phyloP scores from a whole-genome alignment of 2,888 invertebrate species.

The Acronicta leporina region DNA sequence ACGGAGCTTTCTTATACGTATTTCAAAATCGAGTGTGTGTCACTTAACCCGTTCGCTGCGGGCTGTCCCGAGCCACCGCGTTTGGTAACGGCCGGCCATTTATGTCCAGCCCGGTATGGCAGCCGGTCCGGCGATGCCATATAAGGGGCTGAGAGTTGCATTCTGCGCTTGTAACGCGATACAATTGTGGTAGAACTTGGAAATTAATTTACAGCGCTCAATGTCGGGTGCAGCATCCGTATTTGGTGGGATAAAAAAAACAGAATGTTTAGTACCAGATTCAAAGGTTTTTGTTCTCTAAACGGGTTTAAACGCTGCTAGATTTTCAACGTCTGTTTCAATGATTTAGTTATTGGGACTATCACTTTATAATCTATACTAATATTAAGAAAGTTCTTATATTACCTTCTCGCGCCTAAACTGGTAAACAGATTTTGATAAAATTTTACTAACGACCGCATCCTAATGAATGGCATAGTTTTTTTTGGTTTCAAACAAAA shows the following conservation, averaged over 20 bases:
- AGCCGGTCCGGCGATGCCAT: conserved; percentile 60
- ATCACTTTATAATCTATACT: too few relatives aligned
- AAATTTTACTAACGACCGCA: too few relatives aligned
- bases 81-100: conserved; percentile 74
- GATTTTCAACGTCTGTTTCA: conserved; percentile 10
- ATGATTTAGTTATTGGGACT: conserved; percentile 6
- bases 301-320: conserved; percentile 19
- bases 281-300: conserved; percentile 17
- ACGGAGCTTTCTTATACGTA: conserved; percentile 63
- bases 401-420: too few relatives aligned
- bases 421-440: too few relatives aligned
- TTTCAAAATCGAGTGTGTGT: conserved; percentile 71
- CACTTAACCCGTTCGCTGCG: conserved; percentile 70
- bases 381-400: too few relatives aligned
- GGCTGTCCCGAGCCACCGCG: conserved; percentile 67
- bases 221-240: conserved; percentile 48
- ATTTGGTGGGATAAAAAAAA: conserved; percentile 49
- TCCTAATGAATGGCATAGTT: too few relatives aligned
- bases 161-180: conserved; percentile 66
- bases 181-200: conserved; percentile 73
- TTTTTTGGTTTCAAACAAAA: too few relatives aligned
- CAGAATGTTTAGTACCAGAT: conserved; percentile 29
- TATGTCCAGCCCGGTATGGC: conserved; percentile 70
- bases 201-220: conserved; percentile 63
- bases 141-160: conserved; percentile 66